A percentile compares a stretch with the other conserved stretches of the same genome.
phyloP scores from a whole-genome alignment of 30 jellyfish, hydroid and myxozoan genomes.

The Aurelia sp. region DNA sequence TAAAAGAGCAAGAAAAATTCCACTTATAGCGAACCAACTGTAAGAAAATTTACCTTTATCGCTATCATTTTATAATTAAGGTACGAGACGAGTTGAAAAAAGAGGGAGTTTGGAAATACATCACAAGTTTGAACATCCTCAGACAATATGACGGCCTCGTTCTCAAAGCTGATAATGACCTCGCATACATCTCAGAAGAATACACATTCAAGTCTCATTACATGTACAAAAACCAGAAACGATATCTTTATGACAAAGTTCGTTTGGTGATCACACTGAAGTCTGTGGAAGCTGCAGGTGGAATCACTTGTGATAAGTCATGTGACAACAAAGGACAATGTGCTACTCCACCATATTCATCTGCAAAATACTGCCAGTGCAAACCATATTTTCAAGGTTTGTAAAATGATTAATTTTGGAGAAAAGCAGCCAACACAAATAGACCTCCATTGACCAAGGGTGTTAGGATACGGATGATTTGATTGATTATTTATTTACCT shows the following conservation, averaged over 20 bases:
- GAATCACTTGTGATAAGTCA: slow-evolving; percentile 6
- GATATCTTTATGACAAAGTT: not conserved
- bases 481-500: too few relatives aligned
- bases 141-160: slow-evolving; percentile 3
- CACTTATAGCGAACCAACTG: too few relatives aligned
- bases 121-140: slow-evolving; percentile 25
- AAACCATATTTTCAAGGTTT: slow-evolving; percentile 17
- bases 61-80: too few relatives aligned
- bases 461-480: too few relatives aligned
- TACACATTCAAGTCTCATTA: slow-evolving; percentile 9
- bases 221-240: slow-evolving; percentile 2
- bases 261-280: slow-evolving; percentile 26
- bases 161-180: slow-evolving; percentile 1
- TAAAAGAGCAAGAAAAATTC: too few relatives aligned
- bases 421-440: too few relatives aligned
- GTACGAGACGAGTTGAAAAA: not conserved
- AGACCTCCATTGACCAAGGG: too few relatives aligned
- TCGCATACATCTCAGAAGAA: slow-evolving; percentile 16
- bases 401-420: too few relatives aligned
- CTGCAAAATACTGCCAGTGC: slow-evolving; percentile 43
- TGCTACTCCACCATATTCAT: slow-evolving; percentile 13
- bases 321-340: slow-evolving; percentile 34
- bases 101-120: slow-evolving; percentile 31
- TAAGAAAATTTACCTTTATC: too few relatives aligned
- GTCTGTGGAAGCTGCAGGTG: slow-evolving; percentile 18